A percentile compares a stretch with the other conserved stretches of the same genome.
Conservation (phyloP, 2,797 vertebrate genomes). For the Buphagus erythrorhynchus region DNA sequence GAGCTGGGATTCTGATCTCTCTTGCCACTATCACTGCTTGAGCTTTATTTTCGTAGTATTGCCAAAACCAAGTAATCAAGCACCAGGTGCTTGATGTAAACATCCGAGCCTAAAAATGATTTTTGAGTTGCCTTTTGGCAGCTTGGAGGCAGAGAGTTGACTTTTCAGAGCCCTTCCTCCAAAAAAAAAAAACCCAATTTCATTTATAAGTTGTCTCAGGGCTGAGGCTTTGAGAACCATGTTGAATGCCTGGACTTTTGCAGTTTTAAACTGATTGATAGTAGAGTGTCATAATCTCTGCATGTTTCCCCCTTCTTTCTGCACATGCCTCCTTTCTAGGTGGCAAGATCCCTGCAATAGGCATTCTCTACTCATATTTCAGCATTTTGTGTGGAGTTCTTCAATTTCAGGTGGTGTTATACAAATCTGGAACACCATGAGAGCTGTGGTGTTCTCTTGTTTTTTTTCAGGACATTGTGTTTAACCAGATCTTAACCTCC, state of each 20-base stretch:
- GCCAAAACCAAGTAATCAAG: background rate
- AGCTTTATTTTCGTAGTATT: background rate
- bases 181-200: background rate
- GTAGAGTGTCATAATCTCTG: background rate
- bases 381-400: background rate
- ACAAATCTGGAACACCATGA: background rate
- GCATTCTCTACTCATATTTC: background rate
- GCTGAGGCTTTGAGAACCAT: background rate
- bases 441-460: background rate
- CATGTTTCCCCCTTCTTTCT: background rate
- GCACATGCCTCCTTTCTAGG: accelerated
- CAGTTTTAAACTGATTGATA: background rate
- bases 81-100: background rate
- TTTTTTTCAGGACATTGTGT: background rate
- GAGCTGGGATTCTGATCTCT: background rate
- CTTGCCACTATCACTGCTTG: too few species aligned
- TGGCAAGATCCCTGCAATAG: background rate
- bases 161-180: background rate
- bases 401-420: background rate
- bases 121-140: background rate
- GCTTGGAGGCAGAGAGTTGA: background rate
- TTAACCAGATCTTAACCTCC: background rate
- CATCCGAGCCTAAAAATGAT: accelerated
- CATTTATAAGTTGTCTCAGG: background rate
- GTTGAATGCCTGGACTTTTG: background rate